phyloP scores from a whole-genome alignment of 2,113 vertebrate genomes.

The Phyllostomus hastatus region DNA sequence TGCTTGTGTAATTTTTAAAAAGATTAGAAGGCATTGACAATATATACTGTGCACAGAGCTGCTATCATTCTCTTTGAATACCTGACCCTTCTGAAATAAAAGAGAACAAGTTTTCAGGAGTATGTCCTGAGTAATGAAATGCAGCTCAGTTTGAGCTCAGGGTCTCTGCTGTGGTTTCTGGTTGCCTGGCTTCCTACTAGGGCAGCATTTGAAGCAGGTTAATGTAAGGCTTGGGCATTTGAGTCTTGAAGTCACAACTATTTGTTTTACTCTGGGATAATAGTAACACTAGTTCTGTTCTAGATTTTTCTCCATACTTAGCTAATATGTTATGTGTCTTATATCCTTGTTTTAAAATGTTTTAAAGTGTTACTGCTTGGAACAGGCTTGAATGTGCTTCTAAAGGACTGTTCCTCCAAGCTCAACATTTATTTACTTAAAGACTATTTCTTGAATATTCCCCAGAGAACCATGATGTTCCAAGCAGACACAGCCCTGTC shows the following conservation, averaged over 20 bases:
- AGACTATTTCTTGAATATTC: neutral
- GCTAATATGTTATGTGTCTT: neutral
- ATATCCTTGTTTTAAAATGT: neutral
- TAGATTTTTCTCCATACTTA: neutral
- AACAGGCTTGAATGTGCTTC: neutral
- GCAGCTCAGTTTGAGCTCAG: neutral
- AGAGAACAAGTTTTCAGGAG: neutral
- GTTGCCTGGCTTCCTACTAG: neutral
- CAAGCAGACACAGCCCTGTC: neutral
- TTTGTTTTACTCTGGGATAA: neutral
- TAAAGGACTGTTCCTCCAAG: neutral
- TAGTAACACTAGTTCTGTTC: neutral
- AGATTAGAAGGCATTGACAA: constrained; percentile 29
- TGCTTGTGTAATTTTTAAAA: constrained; percentile 38
- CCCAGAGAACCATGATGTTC: neutral
- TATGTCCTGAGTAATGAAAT: neutral
- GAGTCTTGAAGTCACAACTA: neutral
- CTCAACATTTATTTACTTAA: neutral
- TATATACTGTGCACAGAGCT: neutral
- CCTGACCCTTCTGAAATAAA: neutral
- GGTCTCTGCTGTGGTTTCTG: neutral
- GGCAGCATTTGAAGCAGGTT: neutral
- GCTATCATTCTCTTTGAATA: neutral
- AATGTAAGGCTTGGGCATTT: neutral
- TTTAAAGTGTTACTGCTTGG: neutral